Percentiles rank a stretch among this genome's conserved stretches.
Conservation (phyloP, 2,797 vertebrate genomes). For the Oryzias dopingdopingensis region DNA sequence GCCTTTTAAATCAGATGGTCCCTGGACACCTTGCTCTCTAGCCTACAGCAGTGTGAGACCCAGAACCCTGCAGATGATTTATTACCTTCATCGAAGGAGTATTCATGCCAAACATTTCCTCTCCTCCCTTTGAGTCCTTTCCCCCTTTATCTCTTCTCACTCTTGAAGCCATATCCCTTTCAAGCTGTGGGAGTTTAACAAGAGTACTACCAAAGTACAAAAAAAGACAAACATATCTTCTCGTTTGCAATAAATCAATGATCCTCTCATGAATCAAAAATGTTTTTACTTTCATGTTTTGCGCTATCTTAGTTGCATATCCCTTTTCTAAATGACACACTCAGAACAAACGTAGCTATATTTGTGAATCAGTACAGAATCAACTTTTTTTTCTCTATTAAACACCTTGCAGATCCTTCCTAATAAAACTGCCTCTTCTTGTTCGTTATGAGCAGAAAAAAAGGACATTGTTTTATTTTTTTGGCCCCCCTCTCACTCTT, state of each 20-base stretch:
- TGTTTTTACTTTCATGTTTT: slow-evolving; percentile 15
- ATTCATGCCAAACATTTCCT: slow-evolving; percentile 36
- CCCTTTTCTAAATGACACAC: too few species aligned
- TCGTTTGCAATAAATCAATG: too few species aligned
- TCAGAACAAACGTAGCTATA: too few species aligned
- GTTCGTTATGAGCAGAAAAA: slow-evolving; percentile 47
- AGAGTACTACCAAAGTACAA: slow-evolving; percentile 1
- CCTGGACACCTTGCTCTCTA: slow-evolving; percentile 55
- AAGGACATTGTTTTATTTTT: slow-evolving; percentile 47
- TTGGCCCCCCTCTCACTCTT: slow-evolving; percentile 28
- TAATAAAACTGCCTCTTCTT: slow-evolving; percentile 45
- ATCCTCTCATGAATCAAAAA: too few species aligned
- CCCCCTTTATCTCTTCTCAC: slow-evolving; percentile 44
- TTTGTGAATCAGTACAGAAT: neutral
- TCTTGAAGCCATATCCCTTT: slow-evolving; percentile 32
- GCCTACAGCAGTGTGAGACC: slow-evolving; percentile 43
- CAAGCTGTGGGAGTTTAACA: slow-evolving; percentile 25
- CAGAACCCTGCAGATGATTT: slow-evolving; percentile 59
- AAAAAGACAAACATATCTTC: too few species aligned
- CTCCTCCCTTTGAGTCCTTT: slow-evolving; percentile 41
- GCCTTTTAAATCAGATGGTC: slow-evolving; percentile 62
- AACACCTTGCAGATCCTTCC: slow-evolving; percentile 33
- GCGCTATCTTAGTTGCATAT: slow-evolving; percentile 11
- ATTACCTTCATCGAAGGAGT: slow-evolving; percentile 43
- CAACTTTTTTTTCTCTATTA: slow-evolving; percentile 33